These are phyloP conservation scores for Podilymbus podiceps DNA, from an alignment of 2,113 vertebrate species.

Conservation along the genomic window DNA sequence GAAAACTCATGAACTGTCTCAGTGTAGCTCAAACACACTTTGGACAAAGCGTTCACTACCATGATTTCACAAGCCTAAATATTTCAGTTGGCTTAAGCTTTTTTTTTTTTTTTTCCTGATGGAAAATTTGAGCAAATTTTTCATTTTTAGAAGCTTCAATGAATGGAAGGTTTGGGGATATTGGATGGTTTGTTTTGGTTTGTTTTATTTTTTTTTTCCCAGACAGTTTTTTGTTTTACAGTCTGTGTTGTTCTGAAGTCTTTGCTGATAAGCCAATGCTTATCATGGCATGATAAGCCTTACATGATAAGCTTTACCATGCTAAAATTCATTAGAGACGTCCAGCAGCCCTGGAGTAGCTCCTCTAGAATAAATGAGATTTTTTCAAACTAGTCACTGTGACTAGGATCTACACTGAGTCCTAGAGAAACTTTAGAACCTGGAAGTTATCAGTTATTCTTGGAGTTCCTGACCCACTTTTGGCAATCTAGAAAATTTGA, in stretches of 20 bases:
- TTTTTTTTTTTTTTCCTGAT: no score
- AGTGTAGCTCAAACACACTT: neutral
- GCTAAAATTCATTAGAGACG: no score
- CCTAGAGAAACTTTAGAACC: neutral
- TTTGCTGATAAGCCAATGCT: neutral
- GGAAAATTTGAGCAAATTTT: neutral
- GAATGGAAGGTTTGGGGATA: accelerated
- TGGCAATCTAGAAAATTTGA: neutral
- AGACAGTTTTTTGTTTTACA: neutral
- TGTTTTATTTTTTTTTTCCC: neutral
- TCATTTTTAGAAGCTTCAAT: neutral
- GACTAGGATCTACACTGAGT: neutral
- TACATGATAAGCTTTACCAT: no score
- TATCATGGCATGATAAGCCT: no score
- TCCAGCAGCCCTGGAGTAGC: neutral
- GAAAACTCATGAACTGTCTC: neutral
- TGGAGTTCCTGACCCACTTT: neutral
- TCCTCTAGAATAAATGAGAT: neutral
- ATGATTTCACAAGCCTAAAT: neutral
- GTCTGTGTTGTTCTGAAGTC: neutral
- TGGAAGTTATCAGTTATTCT: neutral
- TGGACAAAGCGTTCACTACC: neutral
- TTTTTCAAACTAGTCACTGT: neutral
- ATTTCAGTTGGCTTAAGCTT: neutral
- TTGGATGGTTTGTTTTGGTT: neutral